Percentiles rank a stretch among this genome's conserved stretches.
Evolutionary conservation across 1,140 invertebrate species (phyloP).

Genomic region (Chrysomallon squamiferum): DNA sequence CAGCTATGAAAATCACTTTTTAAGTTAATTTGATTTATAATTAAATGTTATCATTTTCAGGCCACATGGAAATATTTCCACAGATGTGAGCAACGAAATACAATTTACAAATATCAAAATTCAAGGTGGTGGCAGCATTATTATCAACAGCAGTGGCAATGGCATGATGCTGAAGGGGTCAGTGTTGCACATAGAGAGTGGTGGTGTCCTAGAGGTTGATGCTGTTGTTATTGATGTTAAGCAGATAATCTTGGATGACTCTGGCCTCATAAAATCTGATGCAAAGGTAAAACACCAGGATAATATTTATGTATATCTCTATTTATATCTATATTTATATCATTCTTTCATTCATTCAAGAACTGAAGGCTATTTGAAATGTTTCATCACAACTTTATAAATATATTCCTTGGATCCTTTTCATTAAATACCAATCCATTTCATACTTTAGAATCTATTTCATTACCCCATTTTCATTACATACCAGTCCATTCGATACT

Average conservation of each 20-base stretch:
- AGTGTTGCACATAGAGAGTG: conserved; percentile 40
- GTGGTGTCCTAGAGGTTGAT: conserved; percentile 35
- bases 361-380: no score
- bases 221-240: conserved; percentile 28
- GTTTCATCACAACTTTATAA: no score
- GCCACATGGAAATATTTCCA: conserved; percentile 26
- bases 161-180: conserved; percentile 36
- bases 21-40: no score
- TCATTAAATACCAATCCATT: no score
- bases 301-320: no score
- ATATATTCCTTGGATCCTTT: no score
- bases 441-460: no score
- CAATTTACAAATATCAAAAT: conserved; percentile 36
- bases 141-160: conserved; percentile 28
- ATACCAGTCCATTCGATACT: no score
- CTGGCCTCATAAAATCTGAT: conserved; percentile 35
- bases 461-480: no score
- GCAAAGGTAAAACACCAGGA: conserved; percentile 20
- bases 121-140: conserved; percentile 41
- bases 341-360: no score
- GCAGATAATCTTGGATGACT: conserved; percentile 35
- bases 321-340: no score
- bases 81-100: conserved; percentile 21
- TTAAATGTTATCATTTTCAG: conserved; percentile 36
- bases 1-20: no score